phyloP scores from a whole-genome alignment of 2,888 invertebrate species.

The Lacanobia wlatinum region DNA sequence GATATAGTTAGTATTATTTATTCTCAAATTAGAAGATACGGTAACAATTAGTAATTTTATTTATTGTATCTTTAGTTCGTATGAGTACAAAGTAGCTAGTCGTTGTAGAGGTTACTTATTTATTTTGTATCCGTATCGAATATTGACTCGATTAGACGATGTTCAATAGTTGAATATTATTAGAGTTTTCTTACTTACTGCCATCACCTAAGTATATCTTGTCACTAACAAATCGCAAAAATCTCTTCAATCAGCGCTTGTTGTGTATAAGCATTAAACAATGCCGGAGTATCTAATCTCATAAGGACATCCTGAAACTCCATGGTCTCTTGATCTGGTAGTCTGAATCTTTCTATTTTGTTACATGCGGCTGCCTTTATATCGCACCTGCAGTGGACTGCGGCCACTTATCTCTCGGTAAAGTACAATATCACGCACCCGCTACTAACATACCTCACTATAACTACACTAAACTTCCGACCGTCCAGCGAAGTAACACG shows the following conservation, averaged over 20 bases:
- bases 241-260: slow-evolving; percentile 62
- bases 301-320: slow-evolving; percentile 40
- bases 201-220: slow-evolving; percentile 61
- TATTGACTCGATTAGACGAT: slow-evolving; percentile 43
- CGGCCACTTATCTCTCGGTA: slow-evolving; percentile 92
- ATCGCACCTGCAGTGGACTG: slow-evolving; percentile 92
- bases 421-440: slow-evolving; percentile 93
- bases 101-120: slow-evolving; percentile 75
- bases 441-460: slow-evolving; percentile 88
- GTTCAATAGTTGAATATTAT: slow-evolving; percentile 53
- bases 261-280: slow-evolving; percentile 52
- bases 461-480: slow-evolving; percentile 84
- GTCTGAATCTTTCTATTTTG: slow-evolving; percentile 89
- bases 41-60: slow-evolving; percentile 64
- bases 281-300: slow-evolving; percentile 44
- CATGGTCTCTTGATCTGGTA: slow-evolving; percentile 60
- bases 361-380: slow-evolving; percentile 91
- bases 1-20: slow-evolving; percentile 63
- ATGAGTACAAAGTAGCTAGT: slow-evolving; percentile 88
- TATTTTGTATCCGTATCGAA: slow-evolving; percentile 52
- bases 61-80: slow-evolving; percentile 68
- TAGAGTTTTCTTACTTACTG: slow-evolving; percentile 66
- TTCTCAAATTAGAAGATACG: slow-evolving; percentile 64
- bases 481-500: slow-evolving; percentile 81
- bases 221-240: slow-evolving; percentile 71